Percentiles rank a stretch among this genome's conserved stretches.
Conservation (phyloP, 2,797 vertebrate species). For the Pterois miles region DNA sequence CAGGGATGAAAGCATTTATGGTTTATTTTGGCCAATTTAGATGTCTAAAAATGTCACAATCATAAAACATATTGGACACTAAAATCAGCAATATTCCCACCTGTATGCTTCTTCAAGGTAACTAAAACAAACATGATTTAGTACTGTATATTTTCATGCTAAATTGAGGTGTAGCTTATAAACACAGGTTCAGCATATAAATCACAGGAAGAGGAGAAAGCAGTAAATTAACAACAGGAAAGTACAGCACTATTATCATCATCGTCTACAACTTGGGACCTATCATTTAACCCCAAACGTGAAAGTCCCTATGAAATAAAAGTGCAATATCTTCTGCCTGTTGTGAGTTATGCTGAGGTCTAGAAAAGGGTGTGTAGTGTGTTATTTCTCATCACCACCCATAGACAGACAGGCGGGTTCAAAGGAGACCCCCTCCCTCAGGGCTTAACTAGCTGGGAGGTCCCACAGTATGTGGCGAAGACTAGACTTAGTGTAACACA, state of each 20-base stretch:
- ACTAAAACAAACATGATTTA: not conserved
- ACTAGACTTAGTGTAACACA: conserved; percentile 56
- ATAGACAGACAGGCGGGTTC: conserved; percentile 60
- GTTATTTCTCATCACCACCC: conserved; percentile 67
- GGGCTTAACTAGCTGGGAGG: conserved; percentile 71
- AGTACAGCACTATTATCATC: conserved; percentile 37
- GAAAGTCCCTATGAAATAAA: conserved; percentile 60
- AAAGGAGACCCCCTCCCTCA: conserved; percentile 66
- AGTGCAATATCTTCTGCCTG: conserved; percentile 34
- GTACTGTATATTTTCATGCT: not conserved
- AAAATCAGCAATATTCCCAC: not conserved
- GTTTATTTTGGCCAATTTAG: not conserved
- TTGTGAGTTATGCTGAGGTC: conserved; percentile 62
- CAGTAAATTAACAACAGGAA: conserved; percentile 39
- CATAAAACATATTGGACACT: not conserved
- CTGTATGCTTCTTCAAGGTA: not conserved
- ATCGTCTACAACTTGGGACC: conserved; percentile 21
- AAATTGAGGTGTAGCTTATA: conserved; percentile 1
- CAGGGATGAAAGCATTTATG: not conserved
- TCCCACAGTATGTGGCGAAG: conserved; percentile 59
- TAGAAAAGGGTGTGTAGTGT: conserved; percentile 51
- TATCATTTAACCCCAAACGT: conserved; percentile 53
- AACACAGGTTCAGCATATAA: conserved; percentile 27
- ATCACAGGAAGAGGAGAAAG: conserved; percentile 16
- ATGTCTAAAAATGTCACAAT: not conserved